phyloP scores from a whole-genome alignment of 2,113 vertebrate genomes.

The Solea senegalensis region DNA sequence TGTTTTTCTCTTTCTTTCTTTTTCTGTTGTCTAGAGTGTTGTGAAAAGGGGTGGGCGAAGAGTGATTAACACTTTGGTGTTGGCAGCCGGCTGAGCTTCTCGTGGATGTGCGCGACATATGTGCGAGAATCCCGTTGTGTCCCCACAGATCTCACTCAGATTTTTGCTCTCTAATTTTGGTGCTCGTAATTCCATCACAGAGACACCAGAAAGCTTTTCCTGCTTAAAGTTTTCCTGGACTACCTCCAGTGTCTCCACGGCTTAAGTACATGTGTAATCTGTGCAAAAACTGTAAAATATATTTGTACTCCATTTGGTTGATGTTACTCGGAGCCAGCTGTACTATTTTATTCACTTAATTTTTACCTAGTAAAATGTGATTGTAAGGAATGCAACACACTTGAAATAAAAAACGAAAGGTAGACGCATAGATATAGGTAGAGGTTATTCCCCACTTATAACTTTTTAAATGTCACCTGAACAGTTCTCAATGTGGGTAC shows the following conservation, averaged over 20 bases:
- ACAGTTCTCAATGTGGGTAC: no score
- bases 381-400: no score
- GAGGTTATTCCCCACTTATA: no score
- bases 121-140: constrained; percentile 70
- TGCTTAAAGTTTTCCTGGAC: constrained; percentile 53
- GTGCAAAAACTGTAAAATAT: not conserved
- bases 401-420: no score
- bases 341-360: no score
- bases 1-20: not conserved
- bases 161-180: constrained; percentile 66
- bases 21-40: constrained; percentile 11
- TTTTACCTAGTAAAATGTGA: no score
- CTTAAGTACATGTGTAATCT: constrained; percentile 48
- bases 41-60: constrained; percentile 63
- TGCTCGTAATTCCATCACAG: constrained; percentile 59
- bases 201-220: constrained; percentile 30
- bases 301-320: constrained; percentile 16
- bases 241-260: constrained; percentile 43
- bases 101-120: constrained; percentile 68
- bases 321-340: not conserved
- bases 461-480: no score
- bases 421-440: no score
- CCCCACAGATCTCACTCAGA: constrained; percentile 61
- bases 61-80: constrained; percentile 65
- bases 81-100: constrained; percentile 64